Base-by-base conservation (phyloP, 2,888 invertebrate genomes). In the Euproctis similis region DNA sequence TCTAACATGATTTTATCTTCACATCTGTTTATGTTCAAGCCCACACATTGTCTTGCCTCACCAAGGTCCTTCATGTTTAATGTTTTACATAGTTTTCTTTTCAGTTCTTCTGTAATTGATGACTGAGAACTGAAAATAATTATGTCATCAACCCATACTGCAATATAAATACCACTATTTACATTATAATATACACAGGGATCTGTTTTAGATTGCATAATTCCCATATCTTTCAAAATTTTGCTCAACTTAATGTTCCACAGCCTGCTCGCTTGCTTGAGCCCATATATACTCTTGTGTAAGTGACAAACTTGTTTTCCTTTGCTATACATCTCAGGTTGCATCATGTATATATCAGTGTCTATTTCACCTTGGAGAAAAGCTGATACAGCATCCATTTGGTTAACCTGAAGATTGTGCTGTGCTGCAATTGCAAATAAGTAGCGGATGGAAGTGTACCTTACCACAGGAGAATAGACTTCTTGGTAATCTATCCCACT, bases 1-100 rank as follows among this genome's bases (percentile, higher is more conserved):
- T 28, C 31, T 4, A 31, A 2, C 1, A 12, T 23, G 10, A 31
- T 28, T 12, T 34, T 12, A 16, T 27, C 10, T 26, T 16, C 16
- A 4, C 8, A 3, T 7, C n/a, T 8, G 3, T 18, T 7, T 7
- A 18, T 18, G 4, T 8, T 18, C 4, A 8, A 8, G 4, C 18
- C 18, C 4, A 18, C 8, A 18, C 18, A 18, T 18, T 18, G 18
- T n/a, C 8, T 4, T 7, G 18, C 18, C 8, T 18, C 8, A 3
- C 18, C 18, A 8, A 18, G 4, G n/a, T 18, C 4, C 8, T 18
- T 18, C n/a, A 18, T 18, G 3, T 8, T 18, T 8, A 18, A 18
- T 8, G 4, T 18, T 8, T 18, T 18, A 3, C n/a, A 3, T 8
- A 18, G n/a, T 18, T 18, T 18, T 3, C 8, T n/a, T n/a, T 18